phyloP scores from a whole-genome alignment of 2,113 vertebrate species.

The Climacteris rufus region DNA sequence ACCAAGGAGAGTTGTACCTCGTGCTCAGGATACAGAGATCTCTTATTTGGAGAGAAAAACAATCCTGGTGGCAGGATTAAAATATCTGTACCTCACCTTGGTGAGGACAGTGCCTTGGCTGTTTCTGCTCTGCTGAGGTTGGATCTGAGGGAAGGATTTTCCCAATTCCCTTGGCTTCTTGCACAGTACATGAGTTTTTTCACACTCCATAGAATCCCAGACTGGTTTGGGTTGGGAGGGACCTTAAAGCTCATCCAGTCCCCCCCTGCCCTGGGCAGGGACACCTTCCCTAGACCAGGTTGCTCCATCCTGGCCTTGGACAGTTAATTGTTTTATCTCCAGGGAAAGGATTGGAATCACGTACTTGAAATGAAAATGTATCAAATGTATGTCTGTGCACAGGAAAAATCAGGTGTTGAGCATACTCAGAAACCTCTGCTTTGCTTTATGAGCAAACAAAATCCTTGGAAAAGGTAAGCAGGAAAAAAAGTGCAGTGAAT shows the following conservation, averaged over 20 bases:
- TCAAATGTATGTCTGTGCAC: not conserved
- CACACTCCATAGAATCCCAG: not conserved
- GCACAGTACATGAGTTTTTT: accelerated
- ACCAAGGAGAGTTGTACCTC: not conserved
- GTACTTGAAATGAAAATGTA: not conserved
- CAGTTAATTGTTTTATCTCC: not conserved
- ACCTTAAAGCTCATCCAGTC: not conserved
- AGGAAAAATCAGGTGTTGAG: not conserved
- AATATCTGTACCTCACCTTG: not conserved
- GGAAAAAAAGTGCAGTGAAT: not conserved
- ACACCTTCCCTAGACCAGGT: no score
- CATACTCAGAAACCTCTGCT: not conserved
- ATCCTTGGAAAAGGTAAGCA: not conserved
- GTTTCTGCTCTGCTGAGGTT: not conserved
- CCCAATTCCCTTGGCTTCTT: no score
- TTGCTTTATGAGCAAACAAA: not conserved
- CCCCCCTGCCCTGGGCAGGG: not conserved
- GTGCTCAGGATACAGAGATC: not conserved
- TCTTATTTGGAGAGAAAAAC: not conserved
- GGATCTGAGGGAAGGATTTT: not conserved
- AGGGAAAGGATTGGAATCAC: not conserved
- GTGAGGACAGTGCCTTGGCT: not conserved
- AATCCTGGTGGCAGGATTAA: not conserved
- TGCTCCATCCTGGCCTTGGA: not conserved
- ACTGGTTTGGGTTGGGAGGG: not conserved